phyloP scores from a whole-genome alignment of 2,888 invertebrate species.

The Synergus gifuensis region DNA sequence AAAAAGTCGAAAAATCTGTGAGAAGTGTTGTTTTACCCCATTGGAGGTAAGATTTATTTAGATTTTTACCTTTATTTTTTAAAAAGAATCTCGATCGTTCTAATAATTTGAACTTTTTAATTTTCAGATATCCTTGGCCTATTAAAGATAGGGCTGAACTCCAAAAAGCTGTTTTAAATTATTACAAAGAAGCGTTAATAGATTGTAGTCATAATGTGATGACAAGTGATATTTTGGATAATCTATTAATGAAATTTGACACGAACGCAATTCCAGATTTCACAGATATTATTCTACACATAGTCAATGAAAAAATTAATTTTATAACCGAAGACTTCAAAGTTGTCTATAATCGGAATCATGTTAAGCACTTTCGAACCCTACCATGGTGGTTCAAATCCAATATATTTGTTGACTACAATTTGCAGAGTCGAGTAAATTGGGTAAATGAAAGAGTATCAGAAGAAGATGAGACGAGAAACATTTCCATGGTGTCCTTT shows the following conservation, averaged over 20 bases:
- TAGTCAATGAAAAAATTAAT: constrained; percentile 67
- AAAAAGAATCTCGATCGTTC: neutral
- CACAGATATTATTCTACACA: constrained; percentile 66
- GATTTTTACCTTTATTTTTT: constrained; percentile 16
- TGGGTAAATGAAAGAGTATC: neutral
- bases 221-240: constrained; percentile 63
- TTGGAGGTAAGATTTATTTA: constrained; percentile 71
- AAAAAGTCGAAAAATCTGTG: constrained; percentile 79
- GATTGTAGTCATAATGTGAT: constrained; percentile 57
- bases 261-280: constrained; percentile 60
- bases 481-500: neutral
- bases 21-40: constrained; percentile 80
- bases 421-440: constrained; percentile 20
- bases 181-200: constrained; percentile 64
- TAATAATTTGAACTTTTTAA: constrained; percentile 29
- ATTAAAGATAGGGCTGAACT: constrained; percentile 63
- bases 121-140: constrained; percentile 70
- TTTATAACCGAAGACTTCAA: constrained; percentile 60
- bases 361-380: constrained; percentile 79
- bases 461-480: neutral
- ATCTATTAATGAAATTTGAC: constrained; percentile 62
- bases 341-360: constrained; percentile 81
- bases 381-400: constrained; percentile 82
- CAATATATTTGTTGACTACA: constrained; percentile 61
- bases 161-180: constrained; percentile 62